Conservation (phyloP, 2,888 invertebrate genomes). For the Cheilosia soror region DNA sequence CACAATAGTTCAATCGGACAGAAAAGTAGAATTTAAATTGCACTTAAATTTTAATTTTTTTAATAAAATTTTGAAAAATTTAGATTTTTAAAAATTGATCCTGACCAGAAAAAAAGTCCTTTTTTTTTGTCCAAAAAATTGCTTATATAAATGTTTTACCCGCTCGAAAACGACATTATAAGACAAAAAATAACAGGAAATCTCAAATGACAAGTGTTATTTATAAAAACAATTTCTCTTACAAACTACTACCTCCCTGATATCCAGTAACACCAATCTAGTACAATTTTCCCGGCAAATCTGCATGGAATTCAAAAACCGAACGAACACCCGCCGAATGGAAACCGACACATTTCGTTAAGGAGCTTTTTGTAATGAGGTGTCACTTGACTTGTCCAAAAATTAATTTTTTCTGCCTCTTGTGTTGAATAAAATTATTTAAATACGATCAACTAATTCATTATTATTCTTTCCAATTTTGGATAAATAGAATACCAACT, state of each 20-base stretch:
- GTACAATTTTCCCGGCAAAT: slow-evolving; percentile 48
- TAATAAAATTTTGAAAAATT: no score
- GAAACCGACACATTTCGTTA: slow-evolving; percentile 70
- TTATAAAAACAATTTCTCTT: not conserved
- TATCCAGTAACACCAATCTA: slow-evolving; percentile 36
- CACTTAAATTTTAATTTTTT: no score
- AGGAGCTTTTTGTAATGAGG: slow-evolving; percentile 74
- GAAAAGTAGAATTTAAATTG: no score
- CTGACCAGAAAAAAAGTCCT: no score
- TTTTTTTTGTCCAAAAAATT: no score
- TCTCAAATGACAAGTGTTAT: no score
- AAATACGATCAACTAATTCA: slow-evolving; percentile 28
- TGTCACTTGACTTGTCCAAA: slow-evolving; percentile 75
- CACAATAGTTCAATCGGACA: no score
- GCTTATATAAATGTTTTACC: not conserved
- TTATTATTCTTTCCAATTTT: slow-evolving; percentile 39
- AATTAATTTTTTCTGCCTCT: slow-evolving; percentile 60
- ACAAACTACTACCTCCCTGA: slow-evolving; percentile 18
- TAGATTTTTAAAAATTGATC: no score
- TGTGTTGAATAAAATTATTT: slow-evolving; percentile 64
- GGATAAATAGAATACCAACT: slow-evolving; percentile 18
- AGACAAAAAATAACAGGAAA: no score
- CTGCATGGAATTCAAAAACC: slow-evolving; percentile 61
- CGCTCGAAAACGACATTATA: not conserved
- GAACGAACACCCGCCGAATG: slow-evolving; percentile 64